Evolutionary conservation across 2,888 invertebrate species (phyloP).

Genomic region (Glaucopsyche alexis): DNA sequence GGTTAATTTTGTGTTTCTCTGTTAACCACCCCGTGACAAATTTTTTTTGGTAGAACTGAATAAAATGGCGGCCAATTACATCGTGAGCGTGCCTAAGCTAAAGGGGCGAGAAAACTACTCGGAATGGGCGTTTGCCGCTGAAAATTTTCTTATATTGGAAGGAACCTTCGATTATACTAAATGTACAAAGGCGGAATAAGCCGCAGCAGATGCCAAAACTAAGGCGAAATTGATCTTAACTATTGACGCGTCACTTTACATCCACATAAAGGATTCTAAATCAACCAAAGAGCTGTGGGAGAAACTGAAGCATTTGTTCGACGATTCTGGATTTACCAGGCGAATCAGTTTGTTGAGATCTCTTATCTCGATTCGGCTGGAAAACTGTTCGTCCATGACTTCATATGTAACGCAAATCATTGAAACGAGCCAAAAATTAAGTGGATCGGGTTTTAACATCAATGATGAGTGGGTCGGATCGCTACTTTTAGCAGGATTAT

Average conservation of each 20-base stretch:
- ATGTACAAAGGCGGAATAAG: background rate
- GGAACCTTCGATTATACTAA: constrained; percentile 33
- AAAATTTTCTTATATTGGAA: constrained; percentile 35
- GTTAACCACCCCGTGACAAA: too few relatives aligned
- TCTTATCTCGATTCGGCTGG: background rate
- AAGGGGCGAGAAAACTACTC: background rate
- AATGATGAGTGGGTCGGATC: constrained; percentile 30
- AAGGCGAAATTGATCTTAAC: background rate
- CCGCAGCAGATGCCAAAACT: background rate
- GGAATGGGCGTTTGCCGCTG: constrained; percentile 34
- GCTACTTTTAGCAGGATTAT: constrained; percentile 31
- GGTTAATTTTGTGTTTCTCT: too few relatives aligned
- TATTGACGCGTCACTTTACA: constrained; percentile 13
- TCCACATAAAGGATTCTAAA: background rate
- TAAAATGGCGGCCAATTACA: constrained; percentile 28
- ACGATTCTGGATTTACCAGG: background rate
- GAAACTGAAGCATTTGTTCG: constrained; percentile 17
- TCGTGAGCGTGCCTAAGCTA: constrained; percentile 33
- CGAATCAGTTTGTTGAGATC: too few relatives aligned
- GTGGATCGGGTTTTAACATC: background rate
- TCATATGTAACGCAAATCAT: constrained; percentile 15
- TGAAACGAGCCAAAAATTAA: constrained; percentile 10
- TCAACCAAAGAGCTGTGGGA: constrained; percentile 10
- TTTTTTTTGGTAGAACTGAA: too few relatives aligned
- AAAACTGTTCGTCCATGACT: constrained; percentile 16